Conservation (phyloP, 2,888 invertebrate genomes). For the Nematopogon swammerdamellus region DNA sequence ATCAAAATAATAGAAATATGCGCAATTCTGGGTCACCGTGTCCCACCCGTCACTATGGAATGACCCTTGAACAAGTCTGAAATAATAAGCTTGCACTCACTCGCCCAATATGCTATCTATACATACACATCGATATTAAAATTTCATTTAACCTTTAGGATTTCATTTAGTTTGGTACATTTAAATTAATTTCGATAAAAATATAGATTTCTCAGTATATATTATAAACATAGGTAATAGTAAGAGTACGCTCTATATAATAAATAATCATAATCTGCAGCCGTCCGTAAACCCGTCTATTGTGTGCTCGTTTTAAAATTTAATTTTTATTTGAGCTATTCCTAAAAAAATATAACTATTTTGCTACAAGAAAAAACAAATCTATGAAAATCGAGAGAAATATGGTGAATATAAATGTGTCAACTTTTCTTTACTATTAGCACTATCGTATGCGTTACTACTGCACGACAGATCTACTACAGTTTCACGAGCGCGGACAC, state of each 20-base stretch:
- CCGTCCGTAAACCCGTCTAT: not conserved
- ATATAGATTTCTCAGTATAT: conserved; percentile 46
- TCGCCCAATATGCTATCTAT: conserved; percentile 41
- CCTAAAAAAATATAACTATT: not conserved
- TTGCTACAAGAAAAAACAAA: not conserved
- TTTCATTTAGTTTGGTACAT: conserved; percentile 47
- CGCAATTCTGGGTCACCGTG: no score
- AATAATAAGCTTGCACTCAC: conserved; percentile 37
- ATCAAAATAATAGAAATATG: no score
- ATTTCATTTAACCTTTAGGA: conserved; percentile 49
- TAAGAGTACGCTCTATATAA: conserved; percentile 18
- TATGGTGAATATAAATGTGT: conserved; percentile 15
- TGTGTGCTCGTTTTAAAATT: not conserved
- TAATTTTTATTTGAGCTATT: not conserved
- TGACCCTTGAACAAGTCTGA: conserved; percentile 25
- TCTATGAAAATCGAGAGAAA: not conserved
- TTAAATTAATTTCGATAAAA: conserved; percentile 49
- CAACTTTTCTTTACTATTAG: conserved; percentile 2
- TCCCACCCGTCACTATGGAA: no score
- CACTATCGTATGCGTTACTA: not conserved
- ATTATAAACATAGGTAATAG: conserved; percentile 36
- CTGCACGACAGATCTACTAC: conserved; percentile 5
- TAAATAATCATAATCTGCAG: not conserved
- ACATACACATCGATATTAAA: conserved; percentile 52
- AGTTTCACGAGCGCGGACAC: no score